These are phyloP conservation scores for Engraulis encrasicolus DNA, from an alignment of 2,113 vertebrate genomes.

Conservation along the genomic window DNA sequence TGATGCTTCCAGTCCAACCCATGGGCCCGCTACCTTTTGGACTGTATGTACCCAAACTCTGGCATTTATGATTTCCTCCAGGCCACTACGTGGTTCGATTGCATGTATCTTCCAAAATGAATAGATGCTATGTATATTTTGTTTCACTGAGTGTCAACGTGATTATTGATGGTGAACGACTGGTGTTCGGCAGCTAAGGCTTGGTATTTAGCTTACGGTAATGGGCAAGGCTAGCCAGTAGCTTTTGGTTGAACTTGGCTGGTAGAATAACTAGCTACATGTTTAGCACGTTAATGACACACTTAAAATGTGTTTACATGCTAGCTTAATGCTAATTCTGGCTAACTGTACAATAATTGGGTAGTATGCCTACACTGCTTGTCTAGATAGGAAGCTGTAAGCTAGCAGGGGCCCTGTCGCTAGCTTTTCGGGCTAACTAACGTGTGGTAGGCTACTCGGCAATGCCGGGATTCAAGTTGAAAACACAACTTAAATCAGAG, in stretches of 20 bases:
- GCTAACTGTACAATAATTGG: background rate
- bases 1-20: slow-evolving; percentile 10
- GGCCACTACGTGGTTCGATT: background rate
- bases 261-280: slow-evolving; percentile 1
- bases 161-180: background rate
- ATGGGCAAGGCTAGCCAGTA: background rate
- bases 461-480: background rate
- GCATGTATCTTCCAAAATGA: background rate
- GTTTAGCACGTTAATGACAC: background rate
- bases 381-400: background rate
- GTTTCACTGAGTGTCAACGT: background rate
- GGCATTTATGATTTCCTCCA: background rate
- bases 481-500: background rate
- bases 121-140: background rate
- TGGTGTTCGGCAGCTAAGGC: background rate
- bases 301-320: background rate
- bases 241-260: slow-evolving; percentile 13
- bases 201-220: background rate
- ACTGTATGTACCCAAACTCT: background rate
- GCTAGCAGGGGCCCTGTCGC: background rate
- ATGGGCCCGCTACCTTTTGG: slow-evolving; percentile 34
- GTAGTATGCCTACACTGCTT: background rate
- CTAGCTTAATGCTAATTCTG: background rate
- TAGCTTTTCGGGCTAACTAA: slow-evolving; percentile 2
- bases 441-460: background rate